Base-by-base conservation (phyloP, 2,113 vertebrate species). In the Epinephelus moara region DNA sequence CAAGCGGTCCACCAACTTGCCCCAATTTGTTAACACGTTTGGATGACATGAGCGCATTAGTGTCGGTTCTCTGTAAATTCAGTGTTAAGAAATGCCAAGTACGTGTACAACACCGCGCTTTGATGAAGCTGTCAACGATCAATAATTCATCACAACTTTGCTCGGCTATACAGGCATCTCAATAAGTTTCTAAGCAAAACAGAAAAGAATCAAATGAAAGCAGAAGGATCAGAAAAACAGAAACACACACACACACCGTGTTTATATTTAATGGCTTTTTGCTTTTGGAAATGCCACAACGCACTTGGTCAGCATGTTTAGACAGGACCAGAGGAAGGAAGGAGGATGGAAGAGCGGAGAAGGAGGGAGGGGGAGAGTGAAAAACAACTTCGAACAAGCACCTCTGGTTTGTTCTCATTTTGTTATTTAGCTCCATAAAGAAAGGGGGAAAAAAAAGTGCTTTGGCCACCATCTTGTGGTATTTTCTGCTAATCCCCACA, bases 21-120 rank as follows among this genome's bases (percentile, higher is more conserved):
- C 90, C 95, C 95, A 93, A 95, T 96, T 96, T 97, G 96, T 96
- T 96, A 96, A 96, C 96, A 97, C 91, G 75, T 90, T 90, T 86
- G 93, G 95, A 93, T 74, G 89, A 94, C 88, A 91, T 80, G 87
- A 95, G 89, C 89, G 89, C 95, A 95, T 96, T 95, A 95, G 91
- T 96, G 96, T 97, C 95, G 93, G 94, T 93, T 96, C 90, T 89
- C 86, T 88, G 94, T 92, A 95, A 95, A 94, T 93, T 92, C 95
- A 94, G 70, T 87, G 93, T 93, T 93, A 88, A 93, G 92, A 95
- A 96, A 95, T 95, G 94, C 95, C 95, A 96, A 93, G 92, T 89
- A 77, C 87, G 93, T 92, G 93, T 89, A 85, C 86, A 67, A 80
- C 92, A 79, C 86, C 87, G 90, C 15, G 80, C 88, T 95, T 94